Percentiles rank a stretch among this genome's conserved stretches.
These are phyloP conservation scores for Pseudopipra pipra DNA, from an alignment of 2,113 vertebrate genomes.

Conservation along the genomic window DNA sequence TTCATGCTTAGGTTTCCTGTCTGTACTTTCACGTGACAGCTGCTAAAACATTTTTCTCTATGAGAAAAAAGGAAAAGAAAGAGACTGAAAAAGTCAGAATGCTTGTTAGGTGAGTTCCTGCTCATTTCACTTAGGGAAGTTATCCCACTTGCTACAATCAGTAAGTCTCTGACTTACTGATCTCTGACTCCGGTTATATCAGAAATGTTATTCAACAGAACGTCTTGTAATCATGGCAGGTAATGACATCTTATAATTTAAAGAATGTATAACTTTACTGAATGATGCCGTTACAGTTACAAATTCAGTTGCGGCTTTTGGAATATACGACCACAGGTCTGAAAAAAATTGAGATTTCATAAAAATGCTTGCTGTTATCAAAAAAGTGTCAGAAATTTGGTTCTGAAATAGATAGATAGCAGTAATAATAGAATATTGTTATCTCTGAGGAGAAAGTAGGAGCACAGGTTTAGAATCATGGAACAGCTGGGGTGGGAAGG, in stretches of 20 bases:
- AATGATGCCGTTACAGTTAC: not conserved
- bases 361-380: not conserved
- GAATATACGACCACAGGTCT: not conserved
- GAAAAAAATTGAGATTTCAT: not conserved
- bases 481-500: not conserved
- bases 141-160: not conserved
- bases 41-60: not conserved
- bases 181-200: not conserved
- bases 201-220: not conserved
- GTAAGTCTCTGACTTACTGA: too few relatives aligned
- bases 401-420: not conserved
- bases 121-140: not conserved
- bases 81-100: not conserved
- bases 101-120: not conserved
- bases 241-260: not conserved
- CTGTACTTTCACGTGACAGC: not conserved
- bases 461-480: not conserved
- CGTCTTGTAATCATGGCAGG: not conserved
- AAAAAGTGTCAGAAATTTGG: not conserved
- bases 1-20: conserved; percentile 38
- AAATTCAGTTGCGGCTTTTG: not conserved
- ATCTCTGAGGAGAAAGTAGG: not conserved
- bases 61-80: not conserved
- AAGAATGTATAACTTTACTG: not conserved
- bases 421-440: not conserved